Evolutionary conservation across 1,140 invertebrate genomes (phyloP).

Genomic region (Cyrtorhinus lividipennis): DNA sequence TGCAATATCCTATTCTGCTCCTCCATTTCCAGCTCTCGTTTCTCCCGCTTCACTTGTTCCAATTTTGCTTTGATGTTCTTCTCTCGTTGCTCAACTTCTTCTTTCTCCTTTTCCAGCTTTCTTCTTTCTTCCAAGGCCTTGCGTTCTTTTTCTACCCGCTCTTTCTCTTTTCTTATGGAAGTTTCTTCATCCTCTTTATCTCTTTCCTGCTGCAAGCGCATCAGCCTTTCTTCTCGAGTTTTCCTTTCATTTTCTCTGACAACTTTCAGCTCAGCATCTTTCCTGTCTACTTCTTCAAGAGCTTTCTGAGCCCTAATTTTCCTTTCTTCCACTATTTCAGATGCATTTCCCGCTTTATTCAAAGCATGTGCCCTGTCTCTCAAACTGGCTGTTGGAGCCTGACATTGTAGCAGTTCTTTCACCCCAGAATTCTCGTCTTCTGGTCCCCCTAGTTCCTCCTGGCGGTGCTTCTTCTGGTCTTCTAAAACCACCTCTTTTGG

Average conservation of each 20-base stretch:
- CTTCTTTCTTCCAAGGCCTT: slow-evolving; percentile 10
- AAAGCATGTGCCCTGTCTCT: too few species aligned
- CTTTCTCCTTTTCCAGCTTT: neutral
- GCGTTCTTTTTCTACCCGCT: slow-evolving; percentile 12
- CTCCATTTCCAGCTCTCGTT: neutral
- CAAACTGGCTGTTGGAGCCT: too few species aligned
- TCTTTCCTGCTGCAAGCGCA: slow-evolving; percentile 10
- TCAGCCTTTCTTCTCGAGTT: slow-evolving; percentile 14
- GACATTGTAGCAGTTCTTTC: too few species aligned
- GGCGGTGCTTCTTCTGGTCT: too few species aligned
- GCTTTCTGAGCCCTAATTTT: too few species aligned
- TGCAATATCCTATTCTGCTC: neutral
- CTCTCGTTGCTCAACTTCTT: slow-evolving; percentile 5
- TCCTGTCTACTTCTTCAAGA: slow-evolving; percentile 21
- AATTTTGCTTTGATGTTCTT: slow-evolving; percentile 12
- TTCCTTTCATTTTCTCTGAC: slow-evolving; percentile 19
- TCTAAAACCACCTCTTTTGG: too few species aligned
- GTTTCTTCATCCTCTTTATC: neutral
- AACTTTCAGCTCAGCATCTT: neutral
- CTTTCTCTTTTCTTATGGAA: slow-evolving; percentile 1
- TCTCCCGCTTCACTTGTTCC: neutral
- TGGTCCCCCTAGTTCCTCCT: too few species aligned
- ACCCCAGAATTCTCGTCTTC: too few species aligned
- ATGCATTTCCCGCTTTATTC: too few species aligned
- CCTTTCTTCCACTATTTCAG: too few species aligned